Conservation (phyloP, 2,797 vertebrate species). For the Ceyx erithaca region DNA sequence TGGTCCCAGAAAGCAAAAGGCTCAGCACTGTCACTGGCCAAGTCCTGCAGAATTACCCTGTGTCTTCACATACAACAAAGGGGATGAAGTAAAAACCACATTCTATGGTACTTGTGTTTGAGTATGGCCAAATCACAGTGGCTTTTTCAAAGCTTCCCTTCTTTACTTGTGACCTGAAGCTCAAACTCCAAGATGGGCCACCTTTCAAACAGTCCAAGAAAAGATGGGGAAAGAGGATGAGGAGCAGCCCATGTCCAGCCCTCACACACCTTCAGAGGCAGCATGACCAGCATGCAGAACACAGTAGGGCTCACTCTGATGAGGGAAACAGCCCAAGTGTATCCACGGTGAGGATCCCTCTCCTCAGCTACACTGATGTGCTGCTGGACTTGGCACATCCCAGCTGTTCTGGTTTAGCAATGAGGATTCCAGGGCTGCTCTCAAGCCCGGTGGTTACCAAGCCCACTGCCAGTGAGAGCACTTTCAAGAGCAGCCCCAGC, state of each 20-base stretch:
- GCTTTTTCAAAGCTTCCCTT: background rate
- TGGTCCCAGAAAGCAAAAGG: background rate
- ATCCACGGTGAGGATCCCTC: accelerated
- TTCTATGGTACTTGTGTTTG: background rate
- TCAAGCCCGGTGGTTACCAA: background rate
- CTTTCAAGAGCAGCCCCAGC: background rate
- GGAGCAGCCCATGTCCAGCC: background rate
- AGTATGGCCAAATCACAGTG: accelerated
- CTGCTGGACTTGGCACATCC: background rate
- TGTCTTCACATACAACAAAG: accelerated
- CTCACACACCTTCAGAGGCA: background rate
- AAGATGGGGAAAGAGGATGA: background rate
- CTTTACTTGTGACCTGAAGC: background rate
- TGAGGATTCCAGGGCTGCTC: background rate
- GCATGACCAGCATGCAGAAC: background rate
- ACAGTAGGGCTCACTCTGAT: accelerated
- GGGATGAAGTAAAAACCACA: background rate
- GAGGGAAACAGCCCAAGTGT: accelerated
- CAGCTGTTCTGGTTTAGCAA: accelerated
- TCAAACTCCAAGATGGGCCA: accelerated
- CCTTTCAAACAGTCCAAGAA: background rate
- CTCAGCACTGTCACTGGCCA: background rate
- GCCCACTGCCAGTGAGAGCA: too few species aligned
- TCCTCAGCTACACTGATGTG: accelerated
- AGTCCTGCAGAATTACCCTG: background rate